Conservation (phyloP, 2,113 vertebrate genomes). For the Strigops habroptila region DNA sequence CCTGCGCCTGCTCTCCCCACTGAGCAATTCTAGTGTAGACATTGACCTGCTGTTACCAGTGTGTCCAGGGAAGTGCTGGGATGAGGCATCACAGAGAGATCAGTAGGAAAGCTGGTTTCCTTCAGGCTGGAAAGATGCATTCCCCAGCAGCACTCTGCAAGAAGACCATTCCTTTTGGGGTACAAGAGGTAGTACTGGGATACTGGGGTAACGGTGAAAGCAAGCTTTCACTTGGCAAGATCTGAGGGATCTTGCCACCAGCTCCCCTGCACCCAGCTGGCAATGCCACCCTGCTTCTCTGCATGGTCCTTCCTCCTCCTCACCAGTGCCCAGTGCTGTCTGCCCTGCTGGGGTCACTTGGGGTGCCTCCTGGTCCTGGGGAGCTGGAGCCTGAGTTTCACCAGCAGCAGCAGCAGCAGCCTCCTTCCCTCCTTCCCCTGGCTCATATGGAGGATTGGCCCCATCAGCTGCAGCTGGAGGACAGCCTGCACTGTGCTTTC, state of each 20-base stretch:
- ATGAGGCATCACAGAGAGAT: not conserved
- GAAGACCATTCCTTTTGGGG: not conserved
- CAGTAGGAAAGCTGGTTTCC: not conserved
- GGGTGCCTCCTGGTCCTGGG: not conserved
- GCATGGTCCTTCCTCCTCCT: not conserved
- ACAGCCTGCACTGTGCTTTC: slow-evolving; percentile 28
- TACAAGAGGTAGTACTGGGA: fast-evolving
- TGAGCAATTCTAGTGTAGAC: not conserved
- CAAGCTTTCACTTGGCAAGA: not conserved
- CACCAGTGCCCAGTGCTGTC: not conserved
- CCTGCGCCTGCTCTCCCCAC: fast-evolving
- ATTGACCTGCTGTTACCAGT: not conserved
- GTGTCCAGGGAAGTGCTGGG: not conserved
- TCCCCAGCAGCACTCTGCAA: not conserved
- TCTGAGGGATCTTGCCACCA: not conserved
- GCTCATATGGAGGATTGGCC: not conserved
- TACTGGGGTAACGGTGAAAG: not conserved
- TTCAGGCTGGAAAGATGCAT: not conserved
- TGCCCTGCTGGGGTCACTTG: fast-evolving
- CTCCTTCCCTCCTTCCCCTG: not conserved
- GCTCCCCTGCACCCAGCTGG: not conserved
- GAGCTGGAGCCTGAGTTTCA: not conserved
- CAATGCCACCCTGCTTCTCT: not conserved
- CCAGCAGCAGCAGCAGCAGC: not conserved
- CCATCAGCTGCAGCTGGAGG: slow-evolving; percentile 27